Percentiles rank a stretch among this genome's conserved stretches.
These are phyloP conservation scores for Resseliella maxima DNA, from an alignment of 2,888 invertebrate species.

Conservation along the genomic window DNA sequence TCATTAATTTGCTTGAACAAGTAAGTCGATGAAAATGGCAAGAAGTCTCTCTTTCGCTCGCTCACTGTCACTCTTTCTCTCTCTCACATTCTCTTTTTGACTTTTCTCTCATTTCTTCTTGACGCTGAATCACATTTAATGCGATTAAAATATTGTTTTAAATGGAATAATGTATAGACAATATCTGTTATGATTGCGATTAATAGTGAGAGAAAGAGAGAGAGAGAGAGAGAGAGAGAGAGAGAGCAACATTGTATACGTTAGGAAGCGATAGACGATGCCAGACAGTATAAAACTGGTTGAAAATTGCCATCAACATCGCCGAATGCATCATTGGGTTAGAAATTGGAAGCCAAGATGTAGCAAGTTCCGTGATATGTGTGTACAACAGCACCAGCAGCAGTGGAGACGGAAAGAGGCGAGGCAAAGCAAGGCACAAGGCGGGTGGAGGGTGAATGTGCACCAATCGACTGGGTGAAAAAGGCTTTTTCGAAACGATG, in stretches of 20 bases:
- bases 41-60: no score
- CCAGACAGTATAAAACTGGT: no score
- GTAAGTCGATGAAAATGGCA: not conserved
- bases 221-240: not conserved
- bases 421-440: no score
- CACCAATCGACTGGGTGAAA: not conserved
- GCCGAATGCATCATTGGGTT: no score
- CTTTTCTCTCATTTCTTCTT: not conserved
- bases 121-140: not conserved
- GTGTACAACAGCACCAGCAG: no score
- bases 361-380: no score
- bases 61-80: no score
- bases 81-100: no score
- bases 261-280: no score
- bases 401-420: no score
- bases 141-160: conserved; percentile 48
- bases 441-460: not conserved
- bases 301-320: no score
- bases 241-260: not conserved
- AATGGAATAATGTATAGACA: conserved; percentile 28
- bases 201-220: not conserved
- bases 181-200: conserved; percentile 30
- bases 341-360: no score
- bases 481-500: conserved; percentile 3
- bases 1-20: not conserved